phyloP scores from a whole-genome alignment of 2,113 vertebrate species.

The Antechinus stuartii region DNA sequence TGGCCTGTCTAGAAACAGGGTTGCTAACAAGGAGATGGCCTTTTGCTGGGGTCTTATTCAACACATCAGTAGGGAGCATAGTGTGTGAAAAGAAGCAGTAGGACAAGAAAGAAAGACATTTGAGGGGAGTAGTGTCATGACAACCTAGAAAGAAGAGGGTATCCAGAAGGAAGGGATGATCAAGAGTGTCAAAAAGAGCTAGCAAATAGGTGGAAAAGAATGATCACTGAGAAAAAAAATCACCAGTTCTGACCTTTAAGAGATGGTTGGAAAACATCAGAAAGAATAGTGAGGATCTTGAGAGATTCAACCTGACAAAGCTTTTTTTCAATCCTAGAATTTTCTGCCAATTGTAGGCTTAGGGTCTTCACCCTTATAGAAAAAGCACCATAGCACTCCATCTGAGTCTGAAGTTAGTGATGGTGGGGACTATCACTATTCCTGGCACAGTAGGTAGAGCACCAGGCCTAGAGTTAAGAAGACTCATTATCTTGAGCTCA shows the following conservation, averaged over 20 bases:
- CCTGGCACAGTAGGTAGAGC: not conserved
- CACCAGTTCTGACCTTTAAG: not conserved
- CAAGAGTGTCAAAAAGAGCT: not conserved
- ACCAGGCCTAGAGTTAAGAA: not conserved
- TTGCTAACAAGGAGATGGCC: too few relatives aligned
- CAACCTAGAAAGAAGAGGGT: not conserved
- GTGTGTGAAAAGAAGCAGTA: not conserved
- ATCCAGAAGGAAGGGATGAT: not conserved
- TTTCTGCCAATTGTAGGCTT: too few relatives aligned
- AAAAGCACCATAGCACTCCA: too few relatives aligned
- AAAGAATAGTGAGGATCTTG: too few relatives aligned
- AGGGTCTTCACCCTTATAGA: too few relatives aligned
- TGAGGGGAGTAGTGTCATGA: not conserved
- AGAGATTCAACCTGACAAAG: too few relatives aligned
- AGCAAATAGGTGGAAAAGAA: not conserved
- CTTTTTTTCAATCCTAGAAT: too few relatives aligned
- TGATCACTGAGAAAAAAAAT: not conserved
- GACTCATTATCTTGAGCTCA: not conserved
- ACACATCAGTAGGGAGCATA: too few relatives aligned
- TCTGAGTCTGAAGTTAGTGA: too few relatives aligned
- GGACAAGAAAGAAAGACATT: not conserved
- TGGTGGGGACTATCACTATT: too few relatives aligned
- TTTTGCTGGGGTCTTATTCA: too few relatives aligned
- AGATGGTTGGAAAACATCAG: not conserved
- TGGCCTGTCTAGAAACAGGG: too few relatives aligned